Conservation (phyloP, 2,113 vertebrate genomes). For the Thomomys bottae region DNA sequence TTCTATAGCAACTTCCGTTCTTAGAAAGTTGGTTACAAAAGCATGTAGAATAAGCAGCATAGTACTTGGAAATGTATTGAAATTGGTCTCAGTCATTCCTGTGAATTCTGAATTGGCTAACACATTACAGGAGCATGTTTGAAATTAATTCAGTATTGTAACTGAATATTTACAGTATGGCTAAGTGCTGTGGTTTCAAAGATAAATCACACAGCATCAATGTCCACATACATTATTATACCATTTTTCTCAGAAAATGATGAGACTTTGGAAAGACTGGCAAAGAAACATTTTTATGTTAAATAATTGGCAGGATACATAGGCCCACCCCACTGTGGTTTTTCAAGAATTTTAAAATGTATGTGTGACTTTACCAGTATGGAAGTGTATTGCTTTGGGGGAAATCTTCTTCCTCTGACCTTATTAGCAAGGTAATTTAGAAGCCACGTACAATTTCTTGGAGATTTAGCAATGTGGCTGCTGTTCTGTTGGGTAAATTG, state of each 20-base stretch:
- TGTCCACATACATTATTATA: not conserved
- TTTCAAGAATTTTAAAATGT: constrained; percentile 47
- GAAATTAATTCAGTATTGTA: constrained; percentile 27
- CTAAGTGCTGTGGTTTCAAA: not conserved
- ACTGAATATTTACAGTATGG: constrained; percentile 9
- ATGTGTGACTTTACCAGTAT: not conserved
- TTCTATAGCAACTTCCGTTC: constrained; percentile 17
- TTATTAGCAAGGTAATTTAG: constrained; percentile 65
- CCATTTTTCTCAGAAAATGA: constrained; percentile 48
- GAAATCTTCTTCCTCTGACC: constrained; percentile 36
- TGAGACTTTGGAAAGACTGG: constrained; percentile 58
- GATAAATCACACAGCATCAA: constrained; percentile 44
- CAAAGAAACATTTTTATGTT: constrained; percentile 56
- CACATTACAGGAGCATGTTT: not conserved
- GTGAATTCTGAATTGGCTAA: not conserved
- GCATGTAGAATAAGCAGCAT: not conserved
- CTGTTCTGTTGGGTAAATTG: constrained; percentile 32
- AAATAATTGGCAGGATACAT: constrained; percentile 48
- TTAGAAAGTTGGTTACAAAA: constrained; percentile 43
- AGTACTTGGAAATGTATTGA: not conserved
- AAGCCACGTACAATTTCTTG: constrained; percentile 51
- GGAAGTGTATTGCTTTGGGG: constrained; percentile 9
- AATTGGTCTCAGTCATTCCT: not conserved
- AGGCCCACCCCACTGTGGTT: not conserved
- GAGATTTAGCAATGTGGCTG: constrained; percentile 57